These are phyloP conservation scores for Chrysopa pallens DNA, from an alignment of 1,140 invertebrate genomes.

Conservation along the genomic window DNA sequence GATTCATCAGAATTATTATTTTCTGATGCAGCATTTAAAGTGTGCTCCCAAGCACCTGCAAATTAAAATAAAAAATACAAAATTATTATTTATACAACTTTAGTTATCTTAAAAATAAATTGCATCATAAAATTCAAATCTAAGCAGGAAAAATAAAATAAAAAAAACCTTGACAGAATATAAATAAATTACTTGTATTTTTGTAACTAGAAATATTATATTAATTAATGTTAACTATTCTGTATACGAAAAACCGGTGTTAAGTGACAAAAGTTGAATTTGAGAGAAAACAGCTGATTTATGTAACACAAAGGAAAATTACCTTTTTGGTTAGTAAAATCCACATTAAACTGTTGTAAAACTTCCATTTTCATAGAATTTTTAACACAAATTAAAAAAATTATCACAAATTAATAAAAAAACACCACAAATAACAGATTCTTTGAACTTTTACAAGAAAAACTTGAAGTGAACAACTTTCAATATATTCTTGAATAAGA, in stretches of 20 bases:
- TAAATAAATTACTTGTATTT: too few relatives aligned
- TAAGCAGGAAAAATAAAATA: background rate
- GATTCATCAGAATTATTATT: slow-evolving; percentile 12
- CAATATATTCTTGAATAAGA: too few relatives aligned
- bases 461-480: too few relatives aligned
- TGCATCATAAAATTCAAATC: background rate
- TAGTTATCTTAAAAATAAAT: background rate
- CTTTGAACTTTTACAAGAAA: too few relatives aligned
- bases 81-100: background rate
- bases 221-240: too few relatives aligned
- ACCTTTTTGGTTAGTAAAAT: slow-evolving; percentile 10
- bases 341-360: slow-evolving; percentile 9
- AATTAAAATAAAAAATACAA: background rate
- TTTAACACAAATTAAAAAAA: too few relatives aligned
- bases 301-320: slow-evolving; percentile 2
- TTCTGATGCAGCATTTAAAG: slow-evolving; percentile 12
- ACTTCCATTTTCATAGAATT: slow-evolving; percentile 8
- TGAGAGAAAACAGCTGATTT: background rate
- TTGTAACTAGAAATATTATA: too few relatives aligned
- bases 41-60: background rate
- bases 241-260: too few relatives aligned
- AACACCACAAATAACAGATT: too few relatives aligned
- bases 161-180: background rate
- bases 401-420: too few relatives aligned
- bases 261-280: too few relatives aligned